Base-by-base conservation (phyloP, 2,888 invertebrate genomes). In the Camponotus fellah region DNA sequence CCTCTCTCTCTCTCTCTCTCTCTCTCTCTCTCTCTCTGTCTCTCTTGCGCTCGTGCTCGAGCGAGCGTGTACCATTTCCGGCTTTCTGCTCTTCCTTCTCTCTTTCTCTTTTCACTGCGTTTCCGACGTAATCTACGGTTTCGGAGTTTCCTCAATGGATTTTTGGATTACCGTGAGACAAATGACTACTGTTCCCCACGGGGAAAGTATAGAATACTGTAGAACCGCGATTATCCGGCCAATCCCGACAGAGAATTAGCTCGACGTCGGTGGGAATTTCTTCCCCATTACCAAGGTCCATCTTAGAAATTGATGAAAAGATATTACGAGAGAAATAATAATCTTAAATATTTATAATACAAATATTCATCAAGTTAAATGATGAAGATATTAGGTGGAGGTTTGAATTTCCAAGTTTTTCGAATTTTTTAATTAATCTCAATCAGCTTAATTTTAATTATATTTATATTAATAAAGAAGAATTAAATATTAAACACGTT, bases 61-160 rank as follows among this genome's bases (percentile, higher is more conserved):
- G 43, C 40, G 56, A 77, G 58, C 49, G 49, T 21, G 46, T 58
- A 60, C 32, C 21, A 69, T 71, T 80, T 71, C 71, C 71, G 68
- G 56, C 66, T 58, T 68, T 66, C 66, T 26, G n/a, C 62, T 66
- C 65, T 56, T 66, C 37, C 34, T 17, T 37, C 26, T 26, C 65
- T 32, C 40, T 66, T 43, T 40, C 32, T 10, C 46, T 71, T 60
- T 12, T 60, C 46, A 17, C 58, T 46, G 14, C 68, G 40, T 32
- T 62, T 46, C 34, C 17, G 58, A 46, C 58, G 43, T 71, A 80
- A 80, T 80, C 79, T 80, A 80, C 71, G 79, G 71, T 80, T 80
- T 80, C 71, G 79, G 79, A 80, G 79, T 80, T 80, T 80, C 71
- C 79, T 80, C 79, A 71, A 80, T 80, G 79, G 79, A 80, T 80